A percentile compares a stretch with the other conserved stretches of the same genome.
Evolutionary conservation across 2,797 vertebrate genomes (phyloP).

Genomic region (Varecia variegata): DNA sequence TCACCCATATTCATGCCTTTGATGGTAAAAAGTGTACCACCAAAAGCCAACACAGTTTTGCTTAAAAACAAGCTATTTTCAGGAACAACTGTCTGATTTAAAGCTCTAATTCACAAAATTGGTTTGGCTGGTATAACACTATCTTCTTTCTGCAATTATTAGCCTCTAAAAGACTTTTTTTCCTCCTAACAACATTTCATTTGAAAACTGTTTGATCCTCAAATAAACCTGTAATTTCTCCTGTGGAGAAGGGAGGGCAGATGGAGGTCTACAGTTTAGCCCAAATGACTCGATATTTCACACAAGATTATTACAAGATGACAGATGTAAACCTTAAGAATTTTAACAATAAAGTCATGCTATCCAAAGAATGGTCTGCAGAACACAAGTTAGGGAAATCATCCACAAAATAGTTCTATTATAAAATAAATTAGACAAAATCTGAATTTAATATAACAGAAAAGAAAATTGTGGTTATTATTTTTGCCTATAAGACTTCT

Average conservation of each 20-base stretch:
- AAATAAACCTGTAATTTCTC: constrained; percentile 60
- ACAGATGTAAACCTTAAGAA: constrained; percentile 34
- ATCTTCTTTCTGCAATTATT: constrained; percentile 60
- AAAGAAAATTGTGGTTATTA: background rate
- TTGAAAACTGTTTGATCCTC: constrained; percentile 55
- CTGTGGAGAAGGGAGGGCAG: background rate
- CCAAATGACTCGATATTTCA: constrained; percentile 43
- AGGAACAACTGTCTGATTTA: constrained; percentile 42
- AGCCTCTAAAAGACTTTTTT: background rate
- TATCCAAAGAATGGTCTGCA: constrained; percentile 47
- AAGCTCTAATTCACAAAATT: constrained; percentile 58
- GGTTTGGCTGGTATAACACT: constrained; percentile 47
- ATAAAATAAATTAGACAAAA: constrained; percentile 20
- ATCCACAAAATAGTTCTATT: background rate
- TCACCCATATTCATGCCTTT: background rate
- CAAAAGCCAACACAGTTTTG: constrained; percentile 43
- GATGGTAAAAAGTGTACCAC: constrained; percentile 6
- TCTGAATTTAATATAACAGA: background rate
- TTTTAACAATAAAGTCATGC: constrained; percentile 45
- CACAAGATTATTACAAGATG: constrained; percentile 2
- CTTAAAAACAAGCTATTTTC: constrained; percentile 64
- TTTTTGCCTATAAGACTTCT: background rate
- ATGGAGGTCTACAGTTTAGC: background rate
- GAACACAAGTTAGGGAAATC: background rate
- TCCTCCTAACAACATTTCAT: constrained; percentile 39